phyloP scores from a whole-genome alignment of 92 coral and sea anemone species.

The Desmophyllum pertusum region DNA sequence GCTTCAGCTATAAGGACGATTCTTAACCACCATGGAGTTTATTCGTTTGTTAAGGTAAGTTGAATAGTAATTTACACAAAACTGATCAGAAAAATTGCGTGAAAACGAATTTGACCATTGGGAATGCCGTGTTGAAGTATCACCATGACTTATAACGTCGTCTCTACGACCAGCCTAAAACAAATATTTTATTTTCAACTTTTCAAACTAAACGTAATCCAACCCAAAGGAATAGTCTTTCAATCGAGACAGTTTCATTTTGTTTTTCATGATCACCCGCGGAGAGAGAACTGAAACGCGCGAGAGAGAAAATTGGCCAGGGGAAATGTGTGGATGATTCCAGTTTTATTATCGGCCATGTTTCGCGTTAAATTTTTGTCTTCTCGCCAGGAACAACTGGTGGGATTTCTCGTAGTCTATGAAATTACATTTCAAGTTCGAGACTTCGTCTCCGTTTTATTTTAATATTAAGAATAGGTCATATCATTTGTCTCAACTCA shows the following conservation, averaged over 20 bases:
- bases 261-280: no score
- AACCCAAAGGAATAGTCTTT: background rate
- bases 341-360: no score
- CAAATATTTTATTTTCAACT: background rate
- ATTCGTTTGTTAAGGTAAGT: background rate
- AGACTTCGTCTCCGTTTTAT: background rate
- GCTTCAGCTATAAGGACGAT: background rate
- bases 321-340: no score
- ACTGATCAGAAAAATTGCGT: background rate
- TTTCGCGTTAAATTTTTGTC: background rate
- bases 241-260: no score
- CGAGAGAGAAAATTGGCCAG: no score
- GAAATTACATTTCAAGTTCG: background rate
- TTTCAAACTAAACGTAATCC: background rate
- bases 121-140: background rate
- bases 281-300: no score
- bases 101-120: background rate
- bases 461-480: background rate
- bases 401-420: background rate
- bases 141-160: no score
- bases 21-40: background rate
- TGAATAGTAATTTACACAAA: background rate
- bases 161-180: background rate
- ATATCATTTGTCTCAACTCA: background rate
- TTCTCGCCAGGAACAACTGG: background rate